These are phyloP conservation scores for Luperina testacea DNA, from an alignment of 2,888 invertebrate species.

Conservation along the genomic window DNA sequence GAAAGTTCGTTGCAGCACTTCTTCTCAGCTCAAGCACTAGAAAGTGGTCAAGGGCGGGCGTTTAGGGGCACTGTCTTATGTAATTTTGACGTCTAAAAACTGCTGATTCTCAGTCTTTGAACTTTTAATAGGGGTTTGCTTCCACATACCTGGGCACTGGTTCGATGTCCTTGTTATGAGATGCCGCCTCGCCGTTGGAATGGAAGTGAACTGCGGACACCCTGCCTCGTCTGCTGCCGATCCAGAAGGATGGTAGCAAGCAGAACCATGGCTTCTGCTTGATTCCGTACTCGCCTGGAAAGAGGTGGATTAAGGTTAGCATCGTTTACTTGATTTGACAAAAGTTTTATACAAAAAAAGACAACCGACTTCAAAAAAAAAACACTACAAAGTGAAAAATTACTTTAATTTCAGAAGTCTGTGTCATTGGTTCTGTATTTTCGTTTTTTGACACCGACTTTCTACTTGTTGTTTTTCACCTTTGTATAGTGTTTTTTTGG, in stretches of 20 bases:
- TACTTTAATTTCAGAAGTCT: no score
- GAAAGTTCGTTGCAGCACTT: neutral
- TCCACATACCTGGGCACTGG: constrained; percentile 90
- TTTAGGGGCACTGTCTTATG: neutral
- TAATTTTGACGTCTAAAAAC: no score
- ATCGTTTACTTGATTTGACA: neutral
- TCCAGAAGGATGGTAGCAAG: constrained; percentile 93
- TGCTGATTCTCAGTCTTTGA: no score
- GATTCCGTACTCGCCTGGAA: constrained; percentile 93
- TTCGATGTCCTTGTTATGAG: constrained; percentile 92
- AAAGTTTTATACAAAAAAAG: no score
- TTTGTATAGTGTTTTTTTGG: no score
- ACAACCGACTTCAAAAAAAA: no score
- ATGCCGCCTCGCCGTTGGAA: constrained; percentile 85
- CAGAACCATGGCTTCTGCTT: constrained; percentile 94
- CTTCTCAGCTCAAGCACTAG: neutral
- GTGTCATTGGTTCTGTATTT: no score
- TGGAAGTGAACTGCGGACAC: constrained; percentile 86
- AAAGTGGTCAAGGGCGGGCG: neutral
- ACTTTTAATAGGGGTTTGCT: neutral
- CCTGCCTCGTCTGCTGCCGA: constrained; percentile 84
- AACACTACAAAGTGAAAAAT: no score
- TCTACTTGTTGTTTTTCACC: no score
- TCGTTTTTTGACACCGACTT: no score
- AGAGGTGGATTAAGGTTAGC: neutral